Evolutionary conservation across 2,888 invertebrate species (phyloP).

Genomic region (Petrolisthes cinctipes): DNA sequence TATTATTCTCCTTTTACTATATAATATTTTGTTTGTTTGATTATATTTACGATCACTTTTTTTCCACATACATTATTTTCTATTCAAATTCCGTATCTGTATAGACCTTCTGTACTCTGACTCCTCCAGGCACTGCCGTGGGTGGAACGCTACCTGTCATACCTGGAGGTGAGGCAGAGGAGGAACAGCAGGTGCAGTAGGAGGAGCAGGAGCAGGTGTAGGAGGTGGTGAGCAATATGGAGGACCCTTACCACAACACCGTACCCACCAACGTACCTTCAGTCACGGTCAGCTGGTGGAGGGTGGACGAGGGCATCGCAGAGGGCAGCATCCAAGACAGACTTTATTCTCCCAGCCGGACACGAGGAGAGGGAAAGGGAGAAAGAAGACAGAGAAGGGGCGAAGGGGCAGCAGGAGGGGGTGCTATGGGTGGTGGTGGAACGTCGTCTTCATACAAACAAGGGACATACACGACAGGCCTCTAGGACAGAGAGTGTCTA

Average conservation of each 20-base stretch:
- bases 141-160: too few relatives aligned
- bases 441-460: constrained; percentile 67
- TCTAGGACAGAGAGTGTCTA: constrained; percentile 91
- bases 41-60: too few relatives aligned
- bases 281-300: constrained; percentile 85
- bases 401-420: constrained; percentile 66
- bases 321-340: constrained; percentile 84
- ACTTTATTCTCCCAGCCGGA: constrained; percentile 88
- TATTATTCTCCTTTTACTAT: too few relatives aligned
- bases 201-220: too few relatives aligned
- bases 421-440: constrained; percentile 67
- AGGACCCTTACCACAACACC: constrained; percentile 75
- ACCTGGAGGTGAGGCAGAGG: too few relatives aligned
- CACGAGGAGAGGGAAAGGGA: constrained; percentile 78
- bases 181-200: too few relatives aligned
- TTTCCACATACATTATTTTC: too few relatives aligned
- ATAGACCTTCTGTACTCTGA: too few relatives aligned
- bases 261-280: constrained; percentile 84
- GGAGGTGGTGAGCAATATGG: too few relatives aligned
- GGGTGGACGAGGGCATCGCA: constrained; percentile 51
- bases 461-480: constrained; percentile 87
- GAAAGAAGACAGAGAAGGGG: not conserved
- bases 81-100: too few relatives aligned
- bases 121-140: too few relatives aligned
- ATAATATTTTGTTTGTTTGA: too few relatives aligned